Conservation (phyloP, 1,140 invertebrate genomes). For the Penaeus japonicus region DNA sequence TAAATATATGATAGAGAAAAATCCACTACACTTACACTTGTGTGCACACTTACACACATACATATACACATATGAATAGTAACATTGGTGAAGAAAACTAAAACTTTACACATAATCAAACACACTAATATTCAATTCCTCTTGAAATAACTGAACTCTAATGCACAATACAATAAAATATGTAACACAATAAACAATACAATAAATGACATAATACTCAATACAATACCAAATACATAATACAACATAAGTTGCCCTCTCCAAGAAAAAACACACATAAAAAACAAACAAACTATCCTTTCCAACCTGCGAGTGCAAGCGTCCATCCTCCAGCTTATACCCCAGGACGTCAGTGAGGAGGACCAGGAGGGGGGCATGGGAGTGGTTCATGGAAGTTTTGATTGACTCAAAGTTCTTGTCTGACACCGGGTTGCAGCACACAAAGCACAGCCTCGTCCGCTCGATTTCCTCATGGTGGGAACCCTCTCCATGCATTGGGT, state of each 20-base stretch:
- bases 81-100: too few species aligned
- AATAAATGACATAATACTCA: too few species aligned
- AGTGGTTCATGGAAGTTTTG: slow-evolving; percentile 48
- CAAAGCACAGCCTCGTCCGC: slow-evolving; percentile 30
- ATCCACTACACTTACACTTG: too few species aligned
- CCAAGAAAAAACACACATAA: background rate
- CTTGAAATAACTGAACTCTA: too few species aligned
- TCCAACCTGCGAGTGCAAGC: slow-evolving; percentile 52
- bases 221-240: too few species aligned
- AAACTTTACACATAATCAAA: too few species aligned
- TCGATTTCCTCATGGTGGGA: slow-evolving; percentile 31
- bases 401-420: slow-evolving; percentile 34
- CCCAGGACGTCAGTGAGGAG: slow-evolving; percentile 54
- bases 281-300: background rate
- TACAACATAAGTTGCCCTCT: background rate
- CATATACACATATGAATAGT: too few species aligned
- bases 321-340: slow-evolving; percentile 48
- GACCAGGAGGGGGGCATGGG: slow-evolving; percentile 50
- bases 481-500: background rate
- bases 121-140: too few species aligned
- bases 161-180: too few species aligned
- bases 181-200: too few species aligned
- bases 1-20: too few species aligned
- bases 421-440: slow-evolving; percentile 31
- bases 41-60: too few species aligned